Evolutionary conservation across 2,888 invertebrate species (phyloP).

Genomic region (Oconnorella tubifera): DNA sequence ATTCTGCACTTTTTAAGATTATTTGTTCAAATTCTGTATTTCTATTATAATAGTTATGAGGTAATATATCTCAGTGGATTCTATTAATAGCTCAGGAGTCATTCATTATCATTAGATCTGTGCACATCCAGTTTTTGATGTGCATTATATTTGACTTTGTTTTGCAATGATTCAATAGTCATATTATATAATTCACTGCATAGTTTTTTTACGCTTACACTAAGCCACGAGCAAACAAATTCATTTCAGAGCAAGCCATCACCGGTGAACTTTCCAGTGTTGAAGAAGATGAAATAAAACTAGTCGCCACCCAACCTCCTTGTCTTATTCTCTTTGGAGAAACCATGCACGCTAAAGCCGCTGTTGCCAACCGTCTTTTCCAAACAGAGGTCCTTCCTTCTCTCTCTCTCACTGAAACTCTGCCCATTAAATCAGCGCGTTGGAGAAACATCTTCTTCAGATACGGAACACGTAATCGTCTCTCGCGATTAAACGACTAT

Average conservation of each 20-base stretch:
- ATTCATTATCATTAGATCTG: too few species aligned
- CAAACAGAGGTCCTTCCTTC: conserved; percentile 61
- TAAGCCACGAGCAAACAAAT: too few species aligned
- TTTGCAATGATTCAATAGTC: too few species aligned
- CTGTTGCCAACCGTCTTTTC: conserved; percentile 71
- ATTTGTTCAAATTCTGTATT: too few species aligned
- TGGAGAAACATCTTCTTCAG: conserved; percentile 20
- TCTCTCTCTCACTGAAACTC: not conserved
- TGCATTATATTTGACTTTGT: too few species aligned
- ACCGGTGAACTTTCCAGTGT: conserved; percentile 38
- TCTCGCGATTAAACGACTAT: not conserved
- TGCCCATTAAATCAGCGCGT: not conserved
- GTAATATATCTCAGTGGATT: too few species aligned
- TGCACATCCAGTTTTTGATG: too few species aligned
- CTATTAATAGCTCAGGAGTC: too few species aligned
- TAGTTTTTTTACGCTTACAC: too few species aligned
- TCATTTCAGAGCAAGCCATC: conserved; percentile 24
- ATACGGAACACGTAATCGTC: conserved; percentile 6
- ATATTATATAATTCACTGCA: too few species aligned
- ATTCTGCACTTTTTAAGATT: too few species aligned
- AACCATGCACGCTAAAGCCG: conserved; percentile 67
- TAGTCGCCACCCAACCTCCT: conserved; percentile 61
- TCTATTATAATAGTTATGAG: too few species aligned
- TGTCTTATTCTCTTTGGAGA: conserved; percentile 74
- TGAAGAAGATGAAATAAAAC: conserved; percentile 50